Evolutionary conservation across 2,797 vertebrate genomes (phyloP), one percentile per base, ranked within the genome.

Genomic region (Thripadectes ignobilis): DNA sequence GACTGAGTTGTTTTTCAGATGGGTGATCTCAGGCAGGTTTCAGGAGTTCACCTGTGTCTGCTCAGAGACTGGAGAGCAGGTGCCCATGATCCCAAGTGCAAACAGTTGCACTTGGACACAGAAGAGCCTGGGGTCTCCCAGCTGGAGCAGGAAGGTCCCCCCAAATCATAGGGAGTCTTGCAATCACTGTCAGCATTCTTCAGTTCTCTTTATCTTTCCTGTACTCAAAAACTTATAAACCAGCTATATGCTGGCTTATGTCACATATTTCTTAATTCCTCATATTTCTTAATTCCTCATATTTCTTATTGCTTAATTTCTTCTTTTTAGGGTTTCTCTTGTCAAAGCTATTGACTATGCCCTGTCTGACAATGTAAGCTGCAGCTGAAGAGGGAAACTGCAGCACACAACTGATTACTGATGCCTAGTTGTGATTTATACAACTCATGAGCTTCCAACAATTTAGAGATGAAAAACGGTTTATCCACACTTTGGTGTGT

Each of bases 401-500:
- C 75, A 94, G 88, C 88, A 91, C 41, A 71, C 88, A 93, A 45
- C 52, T 63, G 88, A 93, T 88, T 80, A 57, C 71, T 41, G 80
- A 66, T 92, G 89, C 88, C 82, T 78, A 63, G 52, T 79, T 95
- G 84, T 57, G 82, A 95, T 94, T 91, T 94, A 96, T 93, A 88
- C 45, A 93, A 78, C 57, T 73, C 67, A 26, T 22, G 85, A 92
- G 59, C 67, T 90, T 81, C 82, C 83, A 96, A 79, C 55, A 89
- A 93, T 95, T 96, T 93, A 85, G 83, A 92, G 88, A 86, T 87
- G 88, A 95, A 88, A 96, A 95, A 94, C 72, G 88, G 67, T 88
- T 96, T 95, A 92, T 85, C 89, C 83, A 95, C 95, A 92, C 88
- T 88, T 94, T 54, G 87, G 72, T 88, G 81, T 96, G 89, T 91